Percentiles rank a stretch among this genome's conserved stretches.
These are phyloP conservation scores for Steatocranus sp. DNA, from an alignment of 2,797 vertebrate species.

Conservation along the genomic window DNA sequence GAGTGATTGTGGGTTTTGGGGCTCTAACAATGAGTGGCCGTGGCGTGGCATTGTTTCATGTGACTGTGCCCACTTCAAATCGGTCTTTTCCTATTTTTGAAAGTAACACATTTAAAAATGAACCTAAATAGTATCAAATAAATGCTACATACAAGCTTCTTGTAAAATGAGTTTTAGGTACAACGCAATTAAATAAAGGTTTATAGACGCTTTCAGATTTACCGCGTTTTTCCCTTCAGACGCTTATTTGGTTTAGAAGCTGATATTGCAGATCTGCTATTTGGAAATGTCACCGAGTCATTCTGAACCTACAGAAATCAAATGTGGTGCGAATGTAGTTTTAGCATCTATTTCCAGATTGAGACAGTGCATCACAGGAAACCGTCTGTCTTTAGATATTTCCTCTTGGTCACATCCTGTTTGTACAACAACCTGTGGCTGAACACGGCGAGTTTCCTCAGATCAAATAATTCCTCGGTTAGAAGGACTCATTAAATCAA, in stretches of 20 bases:
- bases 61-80: background rate
- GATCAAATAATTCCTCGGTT: background rate
- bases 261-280: background rate
- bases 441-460: background rate
- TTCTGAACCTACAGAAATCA: background rate
- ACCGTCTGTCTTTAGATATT: background rate
- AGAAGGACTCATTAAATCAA: background rate
- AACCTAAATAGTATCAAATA: background rate
- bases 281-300: background rate
- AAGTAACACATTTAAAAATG: background rate
- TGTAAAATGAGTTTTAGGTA: background rate
- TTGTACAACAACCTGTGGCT: background rate
- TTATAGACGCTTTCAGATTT: background rate
- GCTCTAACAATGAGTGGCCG: background rate
- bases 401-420: constrained; percentile 17
- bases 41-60: background rate
- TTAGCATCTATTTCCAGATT: background rate
- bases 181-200: background rate
- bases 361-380: background rate
- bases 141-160: accelerated
- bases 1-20: background rate
- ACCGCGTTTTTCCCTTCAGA: background rate
- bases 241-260: background rate
- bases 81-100: accelerated
- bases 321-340: background rate